Conservation (phyloP, 2,113 vertebrate genomes). For the Ptychochromis oligacanthus region DNA sequence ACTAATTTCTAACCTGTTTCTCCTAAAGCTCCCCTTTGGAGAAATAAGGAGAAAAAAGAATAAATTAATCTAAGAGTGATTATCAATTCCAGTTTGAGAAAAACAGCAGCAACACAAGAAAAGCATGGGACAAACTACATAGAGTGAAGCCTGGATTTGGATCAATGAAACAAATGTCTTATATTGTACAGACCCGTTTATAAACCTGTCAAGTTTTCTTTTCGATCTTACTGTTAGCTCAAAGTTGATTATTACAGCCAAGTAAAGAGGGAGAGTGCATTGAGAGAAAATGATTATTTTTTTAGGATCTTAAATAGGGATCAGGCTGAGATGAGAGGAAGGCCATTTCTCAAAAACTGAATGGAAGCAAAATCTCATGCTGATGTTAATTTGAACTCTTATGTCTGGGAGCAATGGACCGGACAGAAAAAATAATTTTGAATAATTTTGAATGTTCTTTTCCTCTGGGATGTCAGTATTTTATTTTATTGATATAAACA, state of each 20-base stretch:
- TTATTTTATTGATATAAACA: background rate
- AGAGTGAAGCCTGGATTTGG: background rate
- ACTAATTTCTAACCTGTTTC: constrained; percentile 3
- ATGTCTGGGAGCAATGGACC: background rate
- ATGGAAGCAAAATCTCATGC: background rate
- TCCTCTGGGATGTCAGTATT: background rate
- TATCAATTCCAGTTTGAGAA: background rate
- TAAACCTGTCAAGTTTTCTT: background rate
- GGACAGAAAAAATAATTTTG: background rate
- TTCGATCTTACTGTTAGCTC: background rate
- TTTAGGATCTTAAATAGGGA: background rate
- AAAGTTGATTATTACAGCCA: background rate
- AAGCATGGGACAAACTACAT: background rate
- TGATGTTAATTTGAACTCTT: background rate
- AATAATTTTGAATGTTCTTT: background rate
- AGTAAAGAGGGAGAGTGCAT: background rate
- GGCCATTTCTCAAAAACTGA: background rate
- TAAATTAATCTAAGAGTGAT: background rate
- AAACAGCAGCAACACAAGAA: background rate
- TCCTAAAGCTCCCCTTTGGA: background rate
- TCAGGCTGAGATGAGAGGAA: background rate
- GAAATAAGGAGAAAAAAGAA: background rate
- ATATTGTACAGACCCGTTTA: background rate
- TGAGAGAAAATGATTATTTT: background rate
- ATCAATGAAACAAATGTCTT: background rate